Conservation (phyloP, 2,797 vertebrate genomes). For the Peromyscus melanophrys region DNA sequence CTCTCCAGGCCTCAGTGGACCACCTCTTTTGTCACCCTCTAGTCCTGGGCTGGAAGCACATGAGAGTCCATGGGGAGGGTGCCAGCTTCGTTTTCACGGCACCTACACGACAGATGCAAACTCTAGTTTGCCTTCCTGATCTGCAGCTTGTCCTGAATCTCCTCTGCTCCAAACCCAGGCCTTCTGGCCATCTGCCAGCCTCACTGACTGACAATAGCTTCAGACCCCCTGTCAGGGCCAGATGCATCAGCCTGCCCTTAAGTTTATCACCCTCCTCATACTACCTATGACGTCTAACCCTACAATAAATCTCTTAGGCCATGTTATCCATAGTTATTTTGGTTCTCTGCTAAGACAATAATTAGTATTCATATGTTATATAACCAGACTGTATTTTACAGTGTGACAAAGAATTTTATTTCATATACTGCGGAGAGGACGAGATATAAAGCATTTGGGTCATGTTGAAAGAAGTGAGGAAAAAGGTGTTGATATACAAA, state of each 20-base stretch:
- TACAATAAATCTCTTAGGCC: not conserved
- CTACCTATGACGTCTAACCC: not conserved
- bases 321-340: not conserved
- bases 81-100: not conserved
- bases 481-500: not conserved
- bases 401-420: not conserved
- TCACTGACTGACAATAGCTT: not conserved
- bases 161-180: not conserved
- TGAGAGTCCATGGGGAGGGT: not conserved
- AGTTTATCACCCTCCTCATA: not conserved
- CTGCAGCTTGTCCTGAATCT: not conserved
- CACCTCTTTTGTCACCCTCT: not conserved
- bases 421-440: not conserved
- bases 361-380: not conserved
- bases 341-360: not conserved
- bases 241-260: not conserved
- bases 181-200: not conserved
- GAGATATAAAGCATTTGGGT: slow-evolving; percentile 10
- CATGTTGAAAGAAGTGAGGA: not conserved
- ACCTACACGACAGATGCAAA: not conserved
- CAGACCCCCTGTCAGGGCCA: not conserved
- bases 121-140: not conserved
- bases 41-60: not conserved
- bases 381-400: slow-evolving; percentile 7
- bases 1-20: not conserved